Evolutionary conservation across 2,888 invertebrate species (phyloP).

Genomic region (Tipula vernalis): DNA sequence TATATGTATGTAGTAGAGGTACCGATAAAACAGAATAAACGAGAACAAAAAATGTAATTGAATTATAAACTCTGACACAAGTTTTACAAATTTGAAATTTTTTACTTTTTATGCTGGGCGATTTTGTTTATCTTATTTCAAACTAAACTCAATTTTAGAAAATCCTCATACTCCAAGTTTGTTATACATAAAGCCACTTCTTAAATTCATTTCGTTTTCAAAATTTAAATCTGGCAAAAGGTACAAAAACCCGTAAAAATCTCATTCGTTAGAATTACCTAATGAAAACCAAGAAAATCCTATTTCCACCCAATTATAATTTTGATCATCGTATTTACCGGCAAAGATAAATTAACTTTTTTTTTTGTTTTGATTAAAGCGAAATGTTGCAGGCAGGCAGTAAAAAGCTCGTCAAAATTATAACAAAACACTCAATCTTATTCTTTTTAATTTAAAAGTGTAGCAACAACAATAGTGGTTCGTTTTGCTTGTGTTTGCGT

Average conservation of each 20-base stretch:
- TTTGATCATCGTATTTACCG: background rate
- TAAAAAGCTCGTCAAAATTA: background rate
- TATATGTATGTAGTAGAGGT: too few relatives aligned
- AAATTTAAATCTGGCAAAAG: background rate
- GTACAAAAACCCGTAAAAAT: background rate
- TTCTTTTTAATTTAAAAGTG: background rate
- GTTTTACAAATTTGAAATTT: too few relatives aligned
- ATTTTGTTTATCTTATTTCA: too few relatives aligned
- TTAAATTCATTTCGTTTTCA: too few relatives aligned
- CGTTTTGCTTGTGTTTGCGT: background rate
- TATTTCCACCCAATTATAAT: background rate
- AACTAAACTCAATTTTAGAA: too few relatives aligned
- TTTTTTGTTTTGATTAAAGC: background rate
- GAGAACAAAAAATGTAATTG: too few relatives aligned
- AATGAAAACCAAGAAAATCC: background rate
- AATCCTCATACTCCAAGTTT: too few relatives aligned
- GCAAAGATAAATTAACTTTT: background rate
- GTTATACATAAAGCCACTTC: too few relatives aligned
- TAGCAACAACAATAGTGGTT: background rate
- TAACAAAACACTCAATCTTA: background rate
- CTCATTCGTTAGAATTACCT: background rate
- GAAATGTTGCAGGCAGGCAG: background rate
- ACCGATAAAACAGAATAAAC: too few relatives aligned
- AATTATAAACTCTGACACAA: too few relatives aligned
- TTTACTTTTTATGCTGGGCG: too few relatives aligned